Evolutionary conservation across 2,888 invertebrate species (phyloP).

Genomic region (Tipula confusa): DNA sequence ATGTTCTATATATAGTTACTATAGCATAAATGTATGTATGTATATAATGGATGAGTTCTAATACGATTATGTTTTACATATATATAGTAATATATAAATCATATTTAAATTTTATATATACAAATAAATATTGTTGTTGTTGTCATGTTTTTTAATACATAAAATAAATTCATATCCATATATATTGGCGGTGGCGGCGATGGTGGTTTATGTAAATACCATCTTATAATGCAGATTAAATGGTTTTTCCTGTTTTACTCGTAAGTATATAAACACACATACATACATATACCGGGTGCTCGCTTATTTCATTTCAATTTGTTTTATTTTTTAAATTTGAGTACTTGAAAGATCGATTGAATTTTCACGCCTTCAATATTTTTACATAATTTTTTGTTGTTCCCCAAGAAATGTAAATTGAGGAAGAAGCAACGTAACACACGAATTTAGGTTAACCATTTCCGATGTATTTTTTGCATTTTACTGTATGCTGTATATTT

Average conservation of each 20-base stretch:
- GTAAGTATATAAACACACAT: not conserved
- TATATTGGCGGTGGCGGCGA: not conserved
- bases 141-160: not conserved
- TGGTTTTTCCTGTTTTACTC: not conserved
- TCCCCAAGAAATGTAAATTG: not conserved
- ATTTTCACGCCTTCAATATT: slow-evolving; percentile 20
- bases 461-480: not conserved
- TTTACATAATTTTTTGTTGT: not conserved
- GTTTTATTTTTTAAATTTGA: not conserved
- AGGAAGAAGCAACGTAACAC: not conserved
- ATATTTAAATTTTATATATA: not conserved
- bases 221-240: not conserved
- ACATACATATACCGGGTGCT: not conserved
- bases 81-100: not conserved
- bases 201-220: not conserved
- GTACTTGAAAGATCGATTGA: not conserved
- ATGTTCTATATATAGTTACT: not conserved
- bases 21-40: not conserved
- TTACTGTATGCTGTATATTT: not conserved
- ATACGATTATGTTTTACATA: not conserved
- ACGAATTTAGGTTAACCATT: slow-evolving; percentile 20
- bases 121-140: not conserved
- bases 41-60: not conserved
- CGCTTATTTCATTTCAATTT: not conserved
- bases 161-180: not conserved